Conservation (phyloP, 2,113 vertebrate genomes). For the Trichechus manatus region DNA sequence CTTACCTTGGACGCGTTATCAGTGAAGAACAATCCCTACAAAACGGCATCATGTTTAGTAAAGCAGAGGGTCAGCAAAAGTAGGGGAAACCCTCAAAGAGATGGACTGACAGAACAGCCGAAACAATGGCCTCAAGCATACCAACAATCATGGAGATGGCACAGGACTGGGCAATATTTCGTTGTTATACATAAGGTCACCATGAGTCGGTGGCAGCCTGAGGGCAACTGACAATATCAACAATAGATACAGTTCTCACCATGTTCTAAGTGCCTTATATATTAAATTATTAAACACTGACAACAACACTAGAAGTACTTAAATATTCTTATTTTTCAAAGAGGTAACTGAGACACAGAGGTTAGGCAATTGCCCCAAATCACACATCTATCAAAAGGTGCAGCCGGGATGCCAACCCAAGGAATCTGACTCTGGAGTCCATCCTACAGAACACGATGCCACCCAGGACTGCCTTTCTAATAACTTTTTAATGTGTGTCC, state of each 20-base stretch:
- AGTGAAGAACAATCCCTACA: too few relatives aligned
- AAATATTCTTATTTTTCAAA: conserved; percentile 18
- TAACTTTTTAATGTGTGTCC: background rate
- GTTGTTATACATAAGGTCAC: background rate
- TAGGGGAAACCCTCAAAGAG: too few relatives aligned
- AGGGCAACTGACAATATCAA: background rate
- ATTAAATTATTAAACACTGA: background rate
- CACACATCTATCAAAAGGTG: background rate
- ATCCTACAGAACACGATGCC: background rate
- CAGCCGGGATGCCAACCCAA: background rate
- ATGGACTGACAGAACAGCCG: too few relatives aligned
- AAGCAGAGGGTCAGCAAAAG: too few relatives aligned
- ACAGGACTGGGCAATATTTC: too few relatives aligned
- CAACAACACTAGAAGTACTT: background rate
- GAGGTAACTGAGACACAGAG: background rate
- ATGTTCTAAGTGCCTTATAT: background rate
- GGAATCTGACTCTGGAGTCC: background rate
- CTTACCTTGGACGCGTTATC: too few relatives aligned
- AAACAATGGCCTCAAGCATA: too few relatives aligned
- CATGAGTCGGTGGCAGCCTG: background rate
- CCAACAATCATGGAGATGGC: too few relatives aligned
- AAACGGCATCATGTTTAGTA: too few relatives aligned
- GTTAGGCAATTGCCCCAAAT: background rate
- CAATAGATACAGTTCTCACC: background rate
- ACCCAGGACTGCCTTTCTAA: background rate